phyloP scores from a whole-genome alignment of 2,113 vertebrate genomes.

The Sialia sialis region DNA sequence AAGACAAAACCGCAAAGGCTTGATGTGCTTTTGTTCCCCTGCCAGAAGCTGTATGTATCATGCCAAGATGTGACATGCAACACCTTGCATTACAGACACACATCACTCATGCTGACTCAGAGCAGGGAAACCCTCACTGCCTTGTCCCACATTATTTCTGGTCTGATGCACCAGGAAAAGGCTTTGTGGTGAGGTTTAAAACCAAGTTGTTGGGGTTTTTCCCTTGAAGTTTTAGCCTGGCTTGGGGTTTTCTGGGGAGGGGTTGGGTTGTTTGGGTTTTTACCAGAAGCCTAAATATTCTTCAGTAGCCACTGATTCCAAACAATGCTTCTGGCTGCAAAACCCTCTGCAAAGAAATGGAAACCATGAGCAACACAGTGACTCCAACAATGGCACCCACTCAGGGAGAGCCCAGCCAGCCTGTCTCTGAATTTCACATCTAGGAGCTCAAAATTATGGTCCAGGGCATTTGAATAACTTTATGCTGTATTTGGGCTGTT shows the following conservation, averaged over 20 bases:
- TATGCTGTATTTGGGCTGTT: not conserved
- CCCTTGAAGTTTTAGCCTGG: not conserved
- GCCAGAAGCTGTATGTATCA: not conserved
- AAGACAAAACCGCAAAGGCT: not conserved
- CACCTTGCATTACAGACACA: not conserved
- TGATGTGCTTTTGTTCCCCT: not conserved
- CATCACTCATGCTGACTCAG: not conserved
- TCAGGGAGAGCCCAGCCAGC: not conserved
- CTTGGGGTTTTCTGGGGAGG: not conserved
- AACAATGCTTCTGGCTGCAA: not conserved
- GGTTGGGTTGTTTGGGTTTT: not conserved
- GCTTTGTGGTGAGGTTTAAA: not conserved
- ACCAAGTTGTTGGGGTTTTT: not conserved
- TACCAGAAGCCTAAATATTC: not conserved
- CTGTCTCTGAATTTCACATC: not conserved
- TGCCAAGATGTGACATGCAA: not conserved
- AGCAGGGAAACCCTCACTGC: not conserved
- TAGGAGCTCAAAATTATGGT: not conserved
- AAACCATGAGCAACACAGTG: not conserved
- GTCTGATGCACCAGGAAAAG: not conserved
- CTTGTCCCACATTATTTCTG: not conserved
- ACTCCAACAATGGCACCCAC: not conserved
- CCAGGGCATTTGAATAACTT: not conserved
- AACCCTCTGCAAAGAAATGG: not conserved
- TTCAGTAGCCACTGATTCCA: not conserved